Conservation (phyloP, 2,797 vertebrate genomes). For the Molossus alvarezi region DNA sequence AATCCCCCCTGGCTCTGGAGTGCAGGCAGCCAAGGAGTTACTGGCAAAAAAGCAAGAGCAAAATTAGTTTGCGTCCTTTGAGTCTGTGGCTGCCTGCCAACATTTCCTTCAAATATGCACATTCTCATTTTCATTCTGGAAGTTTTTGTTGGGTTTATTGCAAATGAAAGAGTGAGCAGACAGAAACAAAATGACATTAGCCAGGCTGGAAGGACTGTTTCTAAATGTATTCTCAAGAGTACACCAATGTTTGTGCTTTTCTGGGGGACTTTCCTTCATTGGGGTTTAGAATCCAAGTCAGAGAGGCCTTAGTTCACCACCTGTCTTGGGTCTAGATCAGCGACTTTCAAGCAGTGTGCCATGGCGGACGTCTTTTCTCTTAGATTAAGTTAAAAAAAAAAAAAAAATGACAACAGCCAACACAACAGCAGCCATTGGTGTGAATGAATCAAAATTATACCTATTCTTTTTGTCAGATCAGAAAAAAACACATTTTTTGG, state of each 20-base stretch:
- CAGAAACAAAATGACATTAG: constrained; percentile 61
- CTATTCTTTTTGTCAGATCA: neutral
- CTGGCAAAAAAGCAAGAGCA: constrained; percentile 77
- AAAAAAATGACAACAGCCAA: neutral
- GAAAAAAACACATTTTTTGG: neutral
- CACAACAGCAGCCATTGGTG: neutral
- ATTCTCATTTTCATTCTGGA: constrained; percentile 71
- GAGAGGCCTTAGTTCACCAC: neutral
- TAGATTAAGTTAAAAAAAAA: neutral
- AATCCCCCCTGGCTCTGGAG: neutral
- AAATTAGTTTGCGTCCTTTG: constrained; percentile 40
- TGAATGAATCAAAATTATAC: neutral
- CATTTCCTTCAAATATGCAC: constrained; percentile 55
- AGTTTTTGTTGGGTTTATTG: constrained; percentile 77
- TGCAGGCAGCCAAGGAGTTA: neutral
- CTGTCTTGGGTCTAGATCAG: neutral
- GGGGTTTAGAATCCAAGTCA: neutral
- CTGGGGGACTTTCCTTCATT: neutral
- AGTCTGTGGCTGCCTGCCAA: constrained; percentile 74
- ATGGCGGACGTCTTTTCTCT: neutral
- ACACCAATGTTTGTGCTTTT: neutral
- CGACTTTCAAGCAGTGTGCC: neutral
- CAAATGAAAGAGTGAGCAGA: constrained; percentile 66
- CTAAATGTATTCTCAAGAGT: neutral
- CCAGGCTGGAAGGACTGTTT: constrained; percentile 31